Evolutionary conservation across 1,140 invertebrate genomes (phyloP).

Genomic region (Neodiprion virginianus): DNA sequence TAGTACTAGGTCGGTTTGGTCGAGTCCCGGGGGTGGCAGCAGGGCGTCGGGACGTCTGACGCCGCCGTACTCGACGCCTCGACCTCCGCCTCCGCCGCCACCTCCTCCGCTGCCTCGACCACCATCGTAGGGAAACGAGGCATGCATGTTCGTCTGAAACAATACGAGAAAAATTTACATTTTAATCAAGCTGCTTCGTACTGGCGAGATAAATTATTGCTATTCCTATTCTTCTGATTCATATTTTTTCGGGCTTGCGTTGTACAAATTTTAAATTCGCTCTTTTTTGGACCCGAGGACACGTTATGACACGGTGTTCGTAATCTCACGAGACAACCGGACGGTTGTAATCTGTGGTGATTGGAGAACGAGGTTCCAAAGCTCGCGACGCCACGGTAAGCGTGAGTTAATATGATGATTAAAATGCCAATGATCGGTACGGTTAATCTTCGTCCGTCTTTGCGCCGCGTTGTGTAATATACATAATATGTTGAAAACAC

Average conservation of each 20-base stretch:
- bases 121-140: slow-evolving; percentile 64
- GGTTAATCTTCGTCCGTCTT: background rate
- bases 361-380: no score
- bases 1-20: slow-evolving; percentile 59
- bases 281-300: no score
- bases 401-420: background rate
- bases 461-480: background rate
- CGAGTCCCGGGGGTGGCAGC: slow-evolving; percentile 62
- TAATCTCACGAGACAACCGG: no score
- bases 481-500: background rate
- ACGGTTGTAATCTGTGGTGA: no score
- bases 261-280: no score
- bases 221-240: no score
- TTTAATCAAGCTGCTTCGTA: background rate
- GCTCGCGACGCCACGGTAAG: no score
- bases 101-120: slow-evolving; percentile 57
- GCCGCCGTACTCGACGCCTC: slow-evolving; percentile 57
- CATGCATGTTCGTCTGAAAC: slow-evolving; percentile 67
- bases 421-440: background rate
- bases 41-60: slow-evolving; percentile 69
- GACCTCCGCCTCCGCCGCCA: slow-evolving; percentile 50
- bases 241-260: no score
- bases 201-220: no score
- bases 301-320: no score
- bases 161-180: slow-evolving; percentile 28